phyloP scores from a whole-genome alignment of 2,797 vertebrate species.

The Ctenochaetus hawaiiensis region DNA sequence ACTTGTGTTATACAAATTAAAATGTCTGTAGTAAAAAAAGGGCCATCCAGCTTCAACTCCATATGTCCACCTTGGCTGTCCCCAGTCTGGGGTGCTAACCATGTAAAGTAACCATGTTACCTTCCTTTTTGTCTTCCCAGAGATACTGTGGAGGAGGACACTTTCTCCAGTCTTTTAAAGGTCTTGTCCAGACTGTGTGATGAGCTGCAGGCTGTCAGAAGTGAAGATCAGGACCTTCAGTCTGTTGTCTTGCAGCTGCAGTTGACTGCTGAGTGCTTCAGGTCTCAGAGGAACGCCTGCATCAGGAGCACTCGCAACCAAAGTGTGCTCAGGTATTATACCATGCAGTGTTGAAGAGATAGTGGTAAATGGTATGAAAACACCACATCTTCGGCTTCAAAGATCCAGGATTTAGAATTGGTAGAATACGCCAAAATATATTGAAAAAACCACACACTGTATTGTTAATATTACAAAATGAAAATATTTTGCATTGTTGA shows the following conservation, averaged over 20 bases:
- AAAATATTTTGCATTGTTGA: background rate
- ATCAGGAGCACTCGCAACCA: slow-evolving; percentile 91
- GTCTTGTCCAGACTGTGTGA: slow-evolving; percentile 79
- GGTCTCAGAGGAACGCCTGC: slow-evolving; percentile 93
- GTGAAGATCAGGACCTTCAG: slow-evolving; percentile 50
- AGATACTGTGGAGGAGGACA: slow-evolving; percentile 82
- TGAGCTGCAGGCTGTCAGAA: slow-evolving; percentile 77
- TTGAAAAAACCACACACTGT: background rate
- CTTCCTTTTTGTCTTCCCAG: slow-evolving; percentile 74
- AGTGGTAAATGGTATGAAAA: background rate
- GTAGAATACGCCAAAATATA: background rate
- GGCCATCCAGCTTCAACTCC: background rate
- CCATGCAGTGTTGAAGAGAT: background rate
- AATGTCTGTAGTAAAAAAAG: background rate
- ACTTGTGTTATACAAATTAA: background rate
- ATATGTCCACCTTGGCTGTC: background rate
- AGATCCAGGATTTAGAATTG: background rate
- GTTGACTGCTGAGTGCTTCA: slow-evolving; percentile 91
- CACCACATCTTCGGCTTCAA: too few species aligned
- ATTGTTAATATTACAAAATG: background rate
- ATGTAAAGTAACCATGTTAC: background rate
- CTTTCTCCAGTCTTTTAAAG: slow-evolving; percentile 85
- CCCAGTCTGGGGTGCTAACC: background rate
- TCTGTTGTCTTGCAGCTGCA: slow-evolving; percentile 79
- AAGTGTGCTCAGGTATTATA: slow-evolving; percentile 86